These are phyloP conservation scores for Strongylocentrotus purpuratus DNA, from an alignment of 35 echinoderm and acorn worm genomes.

Conservation along the genomic window DNA sequence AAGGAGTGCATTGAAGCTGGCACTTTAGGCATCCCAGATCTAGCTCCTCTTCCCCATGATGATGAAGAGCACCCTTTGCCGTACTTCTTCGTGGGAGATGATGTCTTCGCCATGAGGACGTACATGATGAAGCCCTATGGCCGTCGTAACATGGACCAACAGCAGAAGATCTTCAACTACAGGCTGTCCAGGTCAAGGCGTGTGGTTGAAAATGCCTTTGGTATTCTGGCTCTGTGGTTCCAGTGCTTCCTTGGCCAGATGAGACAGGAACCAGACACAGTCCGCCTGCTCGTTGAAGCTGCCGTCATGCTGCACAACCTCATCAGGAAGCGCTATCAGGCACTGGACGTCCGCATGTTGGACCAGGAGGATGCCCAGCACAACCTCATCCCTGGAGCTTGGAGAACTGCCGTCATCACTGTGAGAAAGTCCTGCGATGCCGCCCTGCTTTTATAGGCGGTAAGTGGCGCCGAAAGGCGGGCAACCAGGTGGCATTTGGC, in stretches of 20 bases:
- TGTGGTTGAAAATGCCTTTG: too few species aligned
- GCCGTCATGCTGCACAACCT: conserved; percentile 28
- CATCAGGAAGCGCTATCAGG: conserved; percentile 32
- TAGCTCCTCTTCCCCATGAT: conserved; percentile 36
- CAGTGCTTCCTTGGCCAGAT: conserved; percentile 32
- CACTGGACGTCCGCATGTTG: conserved; percentile 22
- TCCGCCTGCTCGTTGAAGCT: conserved; percentile 32
- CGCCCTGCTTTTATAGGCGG: too few species aligned
- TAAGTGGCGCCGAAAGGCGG: too few species aligned
- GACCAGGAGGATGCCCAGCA: neutral
- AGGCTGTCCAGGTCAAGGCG: too few species aligned
- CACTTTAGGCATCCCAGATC: conserved; percentile 53
- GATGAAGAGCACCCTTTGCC: too few species aligned
- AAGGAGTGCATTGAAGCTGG: conserved; percentile 53
- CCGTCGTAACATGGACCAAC: conserved; percentile 15
- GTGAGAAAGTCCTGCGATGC: too few species aligned
- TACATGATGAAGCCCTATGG: conserved; percentile 60
- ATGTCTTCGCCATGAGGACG: conserved; percentile 39
- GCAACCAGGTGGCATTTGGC: too few species aligned
- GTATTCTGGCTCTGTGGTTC: conserved; percentile 14
- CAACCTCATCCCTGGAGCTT: too few species aligned
- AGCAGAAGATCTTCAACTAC: too few species aligned
- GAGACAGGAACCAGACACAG: conserved; percentile 17
- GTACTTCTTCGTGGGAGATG: conserved; percentile 48
- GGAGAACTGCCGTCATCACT: too few species aligned